These are phyloP conservation scores for Heliconius cydno DNA, from an alignment of 2,888 invertebrate species.

Conservation along the genomic window DNA sequence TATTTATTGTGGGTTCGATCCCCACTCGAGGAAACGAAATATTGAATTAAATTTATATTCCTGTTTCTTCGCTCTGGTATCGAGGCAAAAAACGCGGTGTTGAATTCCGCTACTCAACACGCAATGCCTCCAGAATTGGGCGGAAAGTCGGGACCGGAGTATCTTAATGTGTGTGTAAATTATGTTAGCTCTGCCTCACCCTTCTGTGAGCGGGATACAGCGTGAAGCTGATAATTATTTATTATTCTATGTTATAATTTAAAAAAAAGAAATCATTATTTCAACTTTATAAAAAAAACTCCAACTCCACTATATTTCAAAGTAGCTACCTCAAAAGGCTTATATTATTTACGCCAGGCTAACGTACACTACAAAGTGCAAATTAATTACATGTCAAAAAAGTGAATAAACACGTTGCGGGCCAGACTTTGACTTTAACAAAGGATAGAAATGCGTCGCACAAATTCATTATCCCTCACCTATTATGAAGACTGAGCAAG, in stretches of 20 bases:
- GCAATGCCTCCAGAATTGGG: no score
- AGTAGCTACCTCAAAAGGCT: not conserved
- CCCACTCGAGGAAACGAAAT: no score
- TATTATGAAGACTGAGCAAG: slow-evolving; percentile 60
- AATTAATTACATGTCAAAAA: slow-evolving; percentile 40
- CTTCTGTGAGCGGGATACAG: no score
- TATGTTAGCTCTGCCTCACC: no score
- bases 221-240: not conserved
- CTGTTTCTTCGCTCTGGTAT: no score
- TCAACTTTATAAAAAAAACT: not conserved
- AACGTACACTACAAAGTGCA: slow-evolving; percentile 17
- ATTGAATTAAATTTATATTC: no score
- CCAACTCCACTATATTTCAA: not conserved
- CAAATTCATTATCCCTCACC: slow-evolving; percentile 51
- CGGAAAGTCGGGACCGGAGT: no score
- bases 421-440: slow-evolving; percentile 37
- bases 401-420: slow-evolving; percentile 37
- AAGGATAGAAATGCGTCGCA: slow-evolving; percentile 40
- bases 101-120: no score
- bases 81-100: no score
- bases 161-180: no score
- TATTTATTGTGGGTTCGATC: no score
- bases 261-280: not conserved
- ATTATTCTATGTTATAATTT: no score
- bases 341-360: not conserved